Percentiles rank a stretch among this genome's conserved stretches.
Evolutionary conservation across 1,140 invertebrate species (phyloP).

Genomic region (Ptiloglossa arizonensis): DNA sequence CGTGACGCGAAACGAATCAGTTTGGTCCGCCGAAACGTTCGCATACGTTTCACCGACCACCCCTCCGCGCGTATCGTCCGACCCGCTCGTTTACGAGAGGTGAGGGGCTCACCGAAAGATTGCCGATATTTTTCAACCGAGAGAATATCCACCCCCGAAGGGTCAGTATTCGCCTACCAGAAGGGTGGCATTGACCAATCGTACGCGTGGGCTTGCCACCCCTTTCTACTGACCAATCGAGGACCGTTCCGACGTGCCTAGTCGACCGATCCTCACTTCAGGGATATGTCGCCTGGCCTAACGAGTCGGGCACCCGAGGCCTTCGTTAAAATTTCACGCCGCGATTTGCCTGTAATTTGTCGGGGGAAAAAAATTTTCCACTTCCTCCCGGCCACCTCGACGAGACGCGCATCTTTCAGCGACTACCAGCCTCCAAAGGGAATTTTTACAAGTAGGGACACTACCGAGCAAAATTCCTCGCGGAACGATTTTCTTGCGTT

Average conservation of each 20-base stretch:
- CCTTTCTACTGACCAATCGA: constrained; percentile 79
- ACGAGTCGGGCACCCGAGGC: constrained; percentile 14
- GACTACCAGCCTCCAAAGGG: no score
- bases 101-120: constrained; percentile 45
- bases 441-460: no score
- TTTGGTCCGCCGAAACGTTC: constrained; percentile 1
- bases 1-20: constrained; percentile 23
- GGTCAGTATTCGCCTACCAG: constrained; percentile 74
- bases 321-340: constrained; percentile 45
- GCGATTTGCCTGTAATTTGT: constrained; percentile 5
- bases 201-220: constrained; percentile 74
- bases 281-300: constrained; percentile 31
- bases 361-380: background rate
- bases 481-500: no score
- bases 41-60: constrained; percentile 18
- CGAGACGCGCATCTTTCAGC: no score
- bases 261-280: constrained; percentile 52
- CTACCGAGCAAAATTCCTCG: no score
- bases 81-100: constrained; percentile 18
- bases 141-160: constrained; percentile 69
- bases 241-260: constrained; percentile 65
- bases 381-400: no score
- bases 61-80: constrained; percentile 1
- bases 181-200: constrained; percentile 79
- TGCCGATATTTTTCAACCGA: constrained; percentile 60